phyloP scores from a whole-genome alignment of 2,113 vertebrate genomes.

The Ceyx melanurus region DNA sequence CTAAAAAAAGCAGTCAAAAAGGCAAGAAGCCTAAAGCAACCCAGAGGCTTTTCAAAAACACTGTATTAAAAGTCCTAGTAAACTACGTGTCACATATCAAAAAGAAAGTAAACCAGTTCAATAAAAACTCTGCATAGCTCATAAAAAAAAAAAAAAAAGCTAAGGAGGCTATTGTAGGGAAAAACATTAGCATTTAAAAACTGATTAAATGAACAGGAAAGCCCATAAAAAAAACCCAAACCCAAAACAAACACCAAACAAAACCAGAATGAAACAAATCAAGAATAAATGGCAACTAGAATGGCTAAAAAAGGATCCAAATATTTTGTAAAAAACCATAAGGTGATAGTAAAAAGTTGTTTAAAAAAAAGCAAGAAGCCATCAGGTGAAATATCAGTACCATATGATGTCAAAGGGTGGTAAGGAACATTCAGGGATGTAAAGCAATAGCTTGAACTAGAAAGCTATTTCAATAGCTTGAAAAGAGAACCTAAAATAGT shows the following conservation, averaged over 20 bases:
- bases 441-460: not conserved
- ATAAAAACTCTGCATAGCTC: not conserved
- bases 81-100: not conserved
- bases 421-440: fast-evolving
- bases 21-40: conserved; percentile 33
- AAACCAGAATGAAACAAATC: not conserved
- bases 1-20: conserved; percentile 16
- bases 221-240: not conserved
- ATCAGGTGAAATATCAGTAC: not conserved
- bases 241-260: too few relatives aligned
- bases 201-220: not conserved
- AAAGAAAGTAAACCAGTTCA: conserved; percentile 8
- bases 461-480: too few relatives aligned
- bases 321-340: not conserved
- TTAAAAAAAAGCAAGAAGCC: not conserved
- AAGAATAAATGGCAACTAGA: not conserved
- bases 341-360: not conserved
- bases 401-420: not conserved
- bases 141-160: not conserved
- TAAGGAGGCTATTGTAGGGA: not conserved
- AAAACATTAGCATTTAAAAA: not conserved
- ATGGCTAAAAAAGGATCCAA: not conserved
- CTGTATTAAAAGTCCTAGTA: not conserved
- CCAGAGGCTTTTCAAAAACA: conserved; percentile 40
- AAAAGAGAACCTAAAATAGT: not conserved